Evolutionary conservation across 2,888 invertebrate genomes (phyloP).

Genomic region (Oscheius sp.): DNA sequence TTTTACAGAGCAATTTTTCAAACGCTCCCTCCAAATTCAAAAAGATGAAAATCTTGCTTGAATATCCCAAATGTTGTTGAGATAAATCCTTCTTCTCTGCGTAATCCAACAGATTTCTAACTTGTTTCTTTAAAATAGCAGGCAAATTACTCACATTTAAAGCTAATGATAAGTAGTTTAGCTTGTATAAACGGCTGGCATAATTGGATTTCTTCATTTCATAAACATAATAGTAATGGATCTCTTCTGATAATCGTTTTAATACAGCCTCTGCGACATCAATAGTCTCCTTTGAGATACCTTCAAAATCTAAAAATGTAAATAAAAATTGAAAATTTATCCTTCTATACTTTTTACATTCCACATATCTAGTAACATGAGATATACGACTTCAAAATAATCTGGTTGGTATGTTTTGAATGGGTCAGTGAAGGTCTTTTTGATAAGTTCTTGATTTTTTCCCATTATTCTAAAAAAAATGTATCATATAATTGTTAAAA

Average conservation of each 20-base stretch:
- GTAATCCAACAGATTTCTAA: conserved; percentile 44
- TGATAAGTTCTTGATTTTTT: conserved; percentile 43
- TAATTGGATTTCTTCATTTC: conserved; percentile 6
- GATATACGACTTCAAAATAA: conserved; percentile 46
- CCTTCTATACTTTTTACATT: conserved; percentile 39
- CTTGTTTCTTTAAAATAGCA: not conserved
- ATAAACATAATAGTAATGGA: conserved; percentile 7
- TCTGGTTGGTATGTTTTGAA: conserved; percentile 45
- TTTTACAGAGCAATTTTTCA: too few relatives aligned
- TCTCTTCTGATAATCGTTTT: conserved; percentile 3
- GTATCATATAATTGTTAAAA: not conserved
- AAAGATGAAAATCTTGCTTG: conserved; percentile 50
- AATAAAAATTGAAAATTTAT: too few relatives aligned
- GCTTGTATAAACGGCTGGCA: conserved; percentile 21
- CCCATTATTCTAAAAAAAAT: conserved; percentile 38
- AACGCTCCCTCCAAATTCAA: too few relatives aligned
- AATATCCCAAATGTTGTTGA: conserved; percentile 52
- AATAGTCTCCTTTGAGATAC: not conserved
- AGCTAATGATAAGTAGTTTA: conserved; percentile 2
- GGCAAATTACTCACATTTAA: conserved; percentile 7
- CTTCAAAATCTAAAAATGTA: not conserved
- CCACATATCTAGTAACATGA: conserved; percentile 55
- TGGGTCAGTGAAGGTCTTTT: conserved; percentile 43
- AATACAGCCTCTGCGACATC: not conserved
- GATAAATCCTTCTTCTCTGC: conserved; percentile 45